A percentile compares a stretch with the other conserved stretches of the same genome.
These are phyloP conservation scores for Centrocercus urophasianus DNA, from an alignment of 2,113 vertebrate genomes.

Conservation along the genomic window DNA sequence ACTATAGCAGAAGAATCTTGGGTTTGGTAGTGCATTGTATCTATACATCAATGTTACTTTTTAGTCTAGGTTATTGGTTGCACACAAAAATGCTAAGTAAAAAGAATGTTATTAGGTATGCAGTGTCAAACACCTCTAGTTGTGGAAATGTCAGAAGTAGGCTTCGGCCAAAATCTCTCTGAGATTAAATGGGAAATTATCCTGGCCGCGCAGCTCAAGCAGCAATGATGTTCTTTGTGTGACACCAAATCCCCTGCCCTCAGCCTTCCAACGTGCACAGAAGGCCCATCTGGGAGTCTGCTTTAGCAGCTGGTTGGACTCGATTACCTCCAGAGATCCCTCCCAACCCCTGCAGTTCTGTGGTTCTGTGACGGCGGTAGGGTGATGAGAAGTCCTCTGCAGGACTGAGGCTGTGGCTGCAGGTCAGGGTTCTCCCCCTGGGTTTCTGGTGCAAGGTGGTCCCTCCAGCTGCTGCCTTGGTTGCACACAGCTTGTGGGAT, in stretches of 20 bases:
- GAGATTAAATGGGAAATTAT: neutral
- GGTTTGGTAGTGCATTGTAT: neutral
- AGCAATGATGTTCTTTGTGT: neutral
- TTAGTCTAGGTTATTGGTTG: slow-evolving; percentile 43
- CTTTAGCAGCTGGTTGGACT: no score
- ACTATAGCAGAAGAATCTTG: neutral
- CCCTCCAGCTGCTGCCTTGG: neutral
- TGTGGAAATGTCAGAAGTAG: slow-evolving; percentile 36
- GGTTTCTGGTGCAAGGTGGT: neutral
- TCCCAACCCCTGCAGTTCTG: no score
- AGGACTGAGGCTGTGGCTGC: neutral
- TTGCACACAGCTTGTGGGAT: neutral
- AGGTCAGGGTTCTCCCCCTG: neutral
- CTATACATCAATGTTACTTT: neutral
- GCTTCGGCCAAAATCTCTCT: neutral
- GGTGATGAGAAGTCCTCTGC: neutral
- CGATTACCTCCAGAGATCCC: no score
- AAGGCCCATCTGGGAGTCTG: no score
- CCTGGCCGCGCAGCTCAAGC: neutral
- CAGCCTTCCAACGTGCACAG: neutral
- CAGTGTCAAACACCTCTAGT: slow-evolving; percentile 7
- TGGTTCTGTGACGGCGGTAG: neutral
- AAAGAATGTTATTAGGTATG: neutral
- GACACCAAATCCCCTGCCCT: neutral
- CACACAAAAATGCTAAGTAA: slow-evolving; percentile 17